Evolutionary conservation across 2,888 invertebrate species (phyloP), one percentile per base, ranked within the genome.

Genomic region (Brenthis hecate): DNA sequence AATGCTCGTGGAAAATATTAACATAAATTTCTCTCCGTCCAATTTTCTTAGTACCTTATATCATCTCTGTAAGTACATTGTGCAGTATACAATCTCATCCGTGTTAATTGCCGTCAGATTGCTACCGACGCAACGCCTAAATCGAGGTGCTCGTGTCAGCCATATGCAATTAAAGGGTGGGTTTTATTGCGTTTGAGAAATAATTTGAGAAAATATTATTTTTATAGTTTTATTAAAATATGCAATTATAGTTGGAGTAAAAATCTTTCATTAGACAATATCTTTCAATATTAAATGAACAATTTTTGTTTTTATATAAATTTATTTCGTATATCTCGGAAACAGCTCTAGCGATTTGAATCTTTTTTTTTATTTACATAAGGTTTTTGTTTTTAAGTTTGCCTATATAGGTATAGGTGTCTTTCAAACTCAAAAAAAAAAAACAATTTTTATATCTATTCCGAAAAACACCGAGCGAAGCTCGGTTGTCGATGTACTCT

Each of bases 91-190:
- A 66, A 66, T 58, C 54, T 70, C 66, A 62, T 60, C 66, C 62
- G 63, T 58, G 69, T 62, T 69, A 66, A 70, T 70, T 70, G 66
- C 54, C 66, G 69, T 63, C 62, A 69, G 69, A 69, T 69, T 69
- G 66, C 69, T 48, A 28, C 66, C 51, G 56, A 56, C 51, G 23
- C 51, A 28, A 47, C 60, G 53, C 50, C 66, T 66, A 66, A 61
- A 61, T 65, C 65, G 61, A 69, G 56, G 56, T 65, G 53, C 69
- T 57, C 69, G 47, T 63, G 62, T 66, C 69, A 69, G 62, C 57
- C 19, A 56, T 63, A 66, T 66, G 66, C 69, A 69, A 69, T 69
- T 66, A 67, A 53, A 62, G 62, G 51, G 8, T 43, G 62, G 8
- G 53, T 62, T 51, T 62, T 32, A 53, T 16, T 62, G 53, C 36